Evolutionary conservation across 2,797 vertebrate species (phyloP).

Genomic region (Galaxias olidus): DNA sequence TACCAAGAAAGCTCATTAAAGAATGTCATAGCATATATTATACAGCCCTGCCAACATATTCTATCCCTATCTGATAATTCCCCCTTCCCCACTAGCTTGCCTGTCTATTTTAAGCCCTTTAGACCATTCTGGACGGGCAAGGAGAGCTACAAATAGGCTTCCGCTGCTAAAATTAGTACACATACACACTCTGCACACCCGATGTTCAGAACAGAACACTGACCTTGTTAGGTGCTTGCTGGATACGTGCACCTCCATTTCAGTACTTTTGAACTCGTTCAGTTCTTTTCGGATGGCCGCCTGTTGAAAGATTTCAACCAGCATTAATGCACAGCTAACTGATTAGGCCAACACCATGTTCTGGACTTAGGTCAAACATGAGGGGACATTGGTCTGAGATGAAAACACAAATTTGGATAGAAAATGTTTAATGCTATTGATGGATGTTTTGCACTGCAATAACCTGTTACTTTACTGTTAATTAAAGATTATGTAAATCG

Average conservation of each 20-base stretch:
- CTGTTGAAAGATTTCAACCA: conserved; percentile 71
- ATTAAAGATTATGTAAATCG: no score
- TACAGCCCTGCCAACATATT: conserved; percentile 14
- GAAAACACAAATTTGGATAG: no score
- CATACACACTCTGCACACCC: conserved; percentile 14
- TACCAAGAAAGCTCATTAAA: conserved; percentile 44
- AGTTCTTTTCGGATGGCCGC: conserved; percentile 98
- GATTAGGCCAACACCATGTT: no score
- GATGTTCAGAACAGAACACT: conserved; percentile 47
- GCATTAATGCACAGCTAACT: no score
- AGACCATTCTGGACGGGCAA: conserved; percentile 23
- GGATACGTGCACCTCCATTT: conserved; percentile 98
- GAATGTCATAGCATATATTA: conserved; percentile 40
- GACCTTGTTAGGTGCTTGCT: conserved; percentile 99
- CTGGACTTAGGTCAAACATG: no score
- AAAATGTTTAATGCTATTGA: no score
- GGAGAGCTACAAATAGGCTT: conserved; percentile 63
- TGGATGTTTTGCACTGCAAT: no score
- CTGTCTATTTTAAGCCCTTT: conserved; percentile 67
- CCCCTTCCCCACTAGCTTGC: conserved; percentile 21
- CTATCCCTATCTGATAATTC: conserved; percentile 38
- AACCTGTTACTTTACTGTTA: no score
- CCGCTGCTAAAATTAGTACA: conserved; percentile 57
- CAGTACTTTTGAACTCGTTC: conserved; percentile 99
- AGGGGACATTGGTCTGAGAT: no score